Conservation (phyloP, 2,797 vertebrate species). For the Spinibarbus caldwelli region DNA sequence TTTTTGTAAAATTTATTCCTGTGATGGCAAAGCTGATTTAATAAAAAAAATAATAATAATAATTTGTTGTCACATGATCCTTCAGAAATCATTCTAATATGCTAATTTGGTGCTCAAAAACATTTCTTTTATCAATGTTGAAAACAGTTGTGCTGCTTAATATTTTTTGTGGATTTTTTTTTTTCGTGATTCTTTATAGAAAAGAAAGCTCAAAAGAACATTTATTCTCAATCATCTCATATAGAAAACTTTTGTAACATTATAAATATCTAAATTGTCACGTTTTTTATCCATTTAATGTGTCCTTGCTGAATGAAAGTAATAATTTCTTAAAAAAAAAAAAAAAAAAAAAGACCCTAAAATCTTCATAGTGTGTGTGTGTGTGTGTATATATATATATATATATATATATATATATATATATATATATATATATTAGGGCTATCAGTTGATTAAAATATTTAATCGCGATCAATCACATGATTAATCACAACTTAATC, state of each 20-base stretch:
- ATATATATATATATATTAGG: too few species aligned
- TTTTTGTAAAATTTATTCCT: too few species aligned
- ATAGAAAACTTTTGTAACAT: not conserved
- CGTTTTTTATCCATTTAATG: not conserved
- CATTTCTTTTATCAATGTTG: not conserved
- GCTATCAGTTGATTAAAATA: too few species aligned
- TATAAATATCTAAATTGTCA: not conserved
- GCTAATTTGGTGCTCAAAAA: not conserved
- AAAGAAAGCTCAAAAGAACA: not conserved
- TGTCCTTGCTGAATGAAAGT: not conserved
- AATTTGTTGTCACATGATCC: not conserved
- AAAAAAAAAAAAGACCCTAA: too few species aligned
- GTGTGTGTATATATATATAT: too few species aligned
- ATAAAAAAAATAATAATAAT: too few species aligned
- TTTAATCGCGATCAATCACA: too few species aligned
- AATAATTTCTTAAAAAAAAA: too few species aligned
- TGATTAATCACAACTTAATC: too few species aligned
- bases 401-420: too few species aligned
- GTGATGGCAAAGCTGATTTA: too few species aligned
- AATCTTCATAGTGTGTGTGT: not conserved
- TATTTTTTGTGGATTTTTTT: not conserved
- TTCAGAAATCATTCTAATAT: not conserved
- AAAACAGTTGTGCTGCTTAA: not conserved
- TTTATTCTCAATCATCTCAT: not conserved
- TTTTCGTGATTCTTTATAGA: not conserved